Conservation (phyloP, 2,113 vertebrate species). For the Puntigrus tetrazona region DNA sequence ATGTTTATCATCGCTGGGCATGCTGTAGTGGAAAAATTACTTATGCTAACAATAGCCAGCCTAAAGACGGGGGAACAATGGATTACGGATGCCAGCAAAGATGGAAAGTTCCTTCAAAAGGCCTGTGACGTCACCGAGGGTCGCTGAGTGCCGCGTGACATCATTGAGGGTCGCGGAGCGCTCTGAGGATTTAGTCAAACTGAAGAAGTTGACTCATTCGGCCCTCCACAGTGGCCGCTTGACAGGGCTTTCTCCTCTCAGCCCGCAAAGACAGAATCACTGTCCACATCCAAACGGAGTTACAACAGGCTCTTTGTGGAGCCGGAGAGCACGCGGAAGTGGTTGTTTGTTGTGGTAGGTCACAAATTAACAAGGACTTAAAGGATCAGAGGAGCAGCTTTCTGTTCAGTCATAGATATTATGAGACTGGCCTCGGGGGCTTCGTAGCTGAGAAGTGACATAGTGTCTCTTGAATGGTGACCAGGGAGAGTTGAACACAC, state of each 20-base stretch:
- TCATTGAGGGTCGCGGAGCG: conserved; percentile 56
- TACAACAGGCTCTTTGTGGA: conserved; percentile 41
- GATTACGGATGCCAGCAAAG: background rate
- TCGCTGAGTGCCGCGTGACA: conserved; percentile 59
- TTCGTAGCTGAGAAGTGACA: conserved; percentile 62
- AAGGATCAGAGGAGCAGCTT: conserved; percentile 49
- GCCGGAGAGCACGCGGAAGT: background rate
- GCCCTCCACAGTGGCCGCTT: conserved; percentile 15
- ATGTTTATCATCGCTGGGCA: conserved; percentile 28
- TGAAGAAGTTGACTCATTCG: conserved; percentile 50
- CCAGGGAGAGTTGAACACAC: background rate
- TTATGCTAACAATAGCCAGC: conserved; percentile 26
- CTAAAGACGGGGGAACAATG: conserved; percentile 33
- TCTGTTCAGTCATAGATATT: conserved; percentile 46
- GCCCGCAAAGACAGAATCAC: conserved; percentile 43
- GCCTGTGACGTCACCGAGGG: conserved; percentile 60
- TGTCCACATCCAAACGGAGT: conserved; percentile 6
- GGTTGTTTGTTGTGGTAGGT: conserved; percentile 11
- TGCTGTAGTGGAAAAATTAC: conserved; percentile 21
- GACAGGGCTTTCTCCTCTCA: conserved; percentile 21
- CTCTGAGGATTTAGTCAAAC: conserved; percentile 54
- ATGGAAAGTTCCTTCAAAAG: conserved; percentile 58
- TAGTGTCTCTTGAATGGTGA: conserved; percentile 57
- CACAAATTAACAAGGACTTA: conserved; percentile 49
- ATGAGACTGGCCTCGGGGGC: conserved; percentile 55